These are phyloP conservation scores for Hydrotaea diabolus DNA, from an alignment of 2,888 invertebrate genomes.

Conservation along the genomic window DNA sequence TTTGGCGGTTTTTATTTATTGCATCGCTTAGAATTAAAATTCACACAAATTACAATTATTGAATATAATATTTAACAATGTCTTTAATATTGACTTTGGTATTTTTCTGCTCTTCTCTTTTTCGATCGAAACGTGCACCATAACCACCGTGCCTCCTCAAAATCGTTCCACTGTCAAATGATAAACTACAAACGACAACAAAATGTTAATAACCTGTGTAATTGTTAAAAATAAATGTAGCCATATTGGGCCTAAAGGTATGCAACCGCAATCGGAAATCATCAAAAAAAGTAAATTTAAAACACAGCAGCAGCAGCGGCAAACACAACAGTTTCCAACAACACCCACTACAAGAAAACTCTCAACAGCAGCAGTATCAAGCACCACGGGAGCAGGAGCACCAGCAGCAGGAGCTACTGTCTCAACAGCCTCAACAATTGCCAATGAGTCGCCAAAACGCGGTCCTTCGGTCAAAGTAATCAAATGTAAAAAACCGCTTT, in stretches of 20 bases:
- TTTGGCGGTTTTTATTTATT: constrained; percentile 15
- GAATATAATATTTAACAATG: no score
- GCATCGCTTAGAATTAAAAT: not conserved
- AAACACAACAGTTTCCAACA: constrained; percentile 55
- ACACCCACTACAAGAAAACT: constrained; percentile 53
- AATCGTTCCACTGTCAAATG: constrained; percentile 58
- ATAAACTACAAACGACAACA: constrained; percentile 60
- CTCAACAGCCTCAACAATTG: constrained; percentile 69
- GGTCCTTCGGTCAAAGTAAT: constrained; percentile 76
- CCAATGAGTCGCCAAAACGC: constrained; percentile 49
- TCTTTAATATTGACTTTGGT: constrained; percentile 7
- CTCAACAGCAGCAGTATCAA: constrained; percentile 59
- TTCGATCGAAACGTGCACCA: constrained; percentile 25
- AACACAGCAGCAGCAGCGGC: constrained; percentile 69
- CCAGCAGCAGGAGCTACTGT: constrained; percentile 42
- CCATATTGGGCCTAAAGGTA: constrained; percentile 80
- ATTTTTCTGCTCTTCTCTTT: constrained; percentile 59
- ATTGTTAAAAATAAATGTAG: constrained; percentile 66
- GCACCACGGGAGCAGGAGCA: constrained; percentile 33
- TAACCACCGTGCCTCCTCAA: constrained; percentile 37
- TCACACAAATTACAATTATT: no score
- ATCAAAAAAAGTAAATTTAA: constrained; percentile 77
- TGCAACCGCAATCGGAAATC: constrained; percentile 81
- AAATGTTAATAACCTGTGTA: constrained; percentile 44
- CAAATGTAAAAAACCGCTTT: constrained; percentile 83